Conservation (phyloP, 2,797 vertebrate species). For the Pangasius larnaudii region DNA sequence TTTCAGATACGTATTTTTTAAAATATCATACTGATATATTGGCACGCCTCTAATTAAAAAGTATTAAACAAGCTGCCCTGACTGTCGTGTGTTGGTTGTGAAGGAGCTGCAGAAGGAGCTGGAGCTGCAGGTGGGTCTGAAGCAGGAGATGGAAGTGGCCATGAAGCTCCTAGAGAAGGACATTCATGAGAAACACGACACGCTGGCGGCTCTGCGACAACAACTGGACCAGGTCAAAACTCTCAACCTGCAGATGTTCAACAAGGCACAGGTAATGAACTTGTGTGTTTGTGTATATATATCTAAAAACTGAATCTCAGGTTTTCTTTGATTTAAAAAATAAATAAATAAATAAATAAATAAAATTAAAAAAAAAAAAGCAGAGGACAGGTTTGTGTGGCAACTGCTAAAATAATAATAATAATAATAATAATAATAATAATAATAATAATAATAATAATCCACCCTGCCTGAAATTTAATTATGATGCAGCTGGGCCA, state of each 20-base stretch:
- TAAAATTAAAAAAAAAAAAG: too few species aligned
- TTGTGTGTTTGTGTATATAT: background rate
- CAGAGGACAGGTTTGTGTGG: background rate
- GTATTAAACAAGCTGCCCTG: background rate
- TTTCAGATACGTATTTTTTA: background rate
- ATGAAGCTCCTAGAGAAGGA: slow-evolving; percentile 98
- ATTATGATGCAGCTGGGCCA: too few species aligned
- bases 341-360: too few species aligned
- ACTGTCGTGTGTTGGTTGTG: slow-evolving; percentile 19
- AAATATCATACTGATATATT: background rate
- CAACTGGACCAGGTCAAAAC: slow-evolving; percentile 96
- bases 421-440: background rate
- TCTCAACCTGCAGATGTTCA: slow-evolving; percentile 96
- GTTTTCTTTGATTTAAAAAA: background rate
- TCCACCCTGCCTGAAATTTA: too few species aligned
- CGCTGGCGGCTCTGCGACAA: slow-evolving; percentile 86
- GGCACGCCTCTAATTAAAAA: background rate
- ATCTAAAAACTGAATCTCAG: background rate
- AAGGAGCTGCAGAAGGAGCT: slow-evolving; percentile 94
- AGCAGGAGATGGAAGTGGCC: slow-evolving; percentile 97
- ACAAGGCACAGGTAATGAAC: slow-evolving; percentile 87
- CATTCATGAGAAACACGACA: slow-evolving; percentile 95
- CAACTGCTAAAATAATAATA: background rate
- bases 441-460: background rate
- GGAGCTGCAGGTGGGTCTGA: slow-evolving; percentile 91